Percentiles rank a stretch among this genome's conserved stretches.
Conservation (phyloP, 2,113 vertebrate genomes). For the Gasterosteus nipponicus region DNA sequence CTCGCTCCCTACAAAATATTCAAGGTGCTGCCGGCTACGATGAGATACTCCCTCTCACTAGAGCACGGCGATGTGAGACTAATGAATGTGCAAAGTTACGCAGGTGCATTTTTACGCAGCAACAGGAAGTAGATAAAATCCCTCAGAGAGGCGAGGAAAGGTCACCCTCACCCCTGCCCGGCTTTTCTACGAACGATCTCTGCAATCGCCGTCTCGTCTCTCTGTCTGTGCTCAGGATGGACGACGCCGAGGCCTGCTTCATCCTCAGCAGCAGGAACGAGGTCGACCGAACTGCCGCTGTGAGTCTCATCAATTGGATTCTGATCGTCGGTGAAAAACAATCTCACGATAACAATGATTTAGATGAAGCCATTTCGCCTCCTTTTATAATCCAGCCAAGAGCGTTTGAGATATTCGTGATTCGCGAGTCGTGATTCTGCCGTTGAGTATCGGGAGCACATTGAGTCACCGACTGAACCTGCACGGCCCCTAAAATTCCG, state of each 20-base stretch:
- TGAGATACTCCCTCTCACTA: neutral
- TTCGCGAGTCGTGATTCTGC: neutral
- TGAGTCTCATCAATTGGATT: conserved; percentile 66
- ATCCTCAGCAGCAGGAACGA: conserved; percentile 98
- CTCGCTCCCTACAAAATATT: neutral
- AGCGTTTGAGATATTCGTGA: conserved; percentile 7
- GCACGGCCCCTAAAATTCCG: conserved; percentile 29
- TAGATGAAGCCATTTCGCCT: neutral
- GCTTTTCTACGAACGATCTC: conserved; percentile 11
- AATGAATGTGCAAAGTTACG: neutral
- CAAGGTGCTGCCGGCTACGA: too few relatives aligned
- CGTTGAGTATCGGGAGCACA: neutral
- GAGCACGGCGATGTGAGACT: neutral
- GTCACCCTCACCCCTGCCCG: neutral
- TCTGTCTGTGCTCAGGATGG: conserved; percentile 86
- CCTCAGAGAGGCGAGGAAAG: neutral
- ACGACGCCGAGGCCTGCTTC: conserved; percentile 97
- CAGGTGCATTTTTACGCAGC: conserved; percentile 16
- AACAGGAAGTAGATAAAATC: conserved; percentile 8
- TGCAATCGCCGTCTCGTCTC: neutral
- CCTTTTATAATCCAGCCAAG: conserved; percentile 23
- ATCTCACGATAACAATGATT: neutral
- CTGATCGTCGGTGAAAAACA: neutral
- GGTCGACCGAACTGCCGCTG: conserved; percentile 95
- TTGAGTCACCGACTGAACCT: conserved; percentile 8